phyloP scores from a whole-genome alignment of 2,113 vertebrate species.

The Ciconia stormi region DNA sequence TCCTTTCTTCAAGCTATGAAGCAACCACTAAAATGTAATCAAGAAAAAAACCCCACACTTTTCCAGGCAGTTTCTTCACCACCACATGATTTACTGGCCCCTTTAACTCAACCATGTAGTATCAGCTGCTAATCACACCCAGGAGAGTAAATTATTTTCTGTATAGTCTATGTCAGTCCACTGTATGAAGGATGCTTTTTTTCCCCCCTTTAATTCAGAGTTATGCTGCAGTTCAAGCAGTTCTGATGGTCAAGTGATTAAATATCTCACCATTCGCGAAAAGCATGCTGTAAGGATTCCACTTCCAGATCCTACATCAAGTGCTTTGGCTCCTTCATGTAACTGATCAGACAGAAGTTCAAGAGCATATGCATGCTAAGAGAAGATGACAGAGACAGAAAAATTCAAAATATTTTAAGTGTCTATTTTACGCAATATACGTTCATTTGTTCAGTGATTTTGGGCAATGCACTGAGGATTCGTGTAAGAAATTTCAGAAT shows the following conservation, averaged over 20 bases:
- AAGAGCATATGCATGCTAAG: conserved; percentile 94
- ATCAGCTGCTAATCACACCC: neutral
- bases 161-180: neutral
- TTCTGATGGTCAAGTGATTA: neutral
- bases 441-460: neutral
- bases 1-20: neutral
- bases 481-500: neutral
- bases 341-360: conserved; percentile 95
- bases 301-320: conserved; percentile 97
- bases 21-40: neutral
- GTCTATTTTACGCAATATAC: neutral
- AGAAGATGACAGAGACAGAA: conserved; percentile 18
- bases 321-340: conserved; percentile 94
- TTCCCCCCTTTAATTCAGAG: neutral
- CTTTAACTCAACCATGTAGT: neutral
- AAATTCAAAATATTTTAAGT: neutral
- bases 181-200: neutral
- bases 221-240: neutral
- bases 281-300: conserved; percentile 97
- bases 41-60: neutral
- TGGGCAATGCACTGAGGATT: neutral
- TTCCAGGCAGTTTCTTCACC: neutral
- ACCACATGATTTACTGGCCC: neutral
- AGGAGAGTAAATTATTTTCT: neutral
- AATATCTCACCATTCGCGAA: conserved; percentile 91